phyloP scores from a whole-genome alignment of 1,140 invertebrate genomes.

The Probaryconus sp. region DNA sequence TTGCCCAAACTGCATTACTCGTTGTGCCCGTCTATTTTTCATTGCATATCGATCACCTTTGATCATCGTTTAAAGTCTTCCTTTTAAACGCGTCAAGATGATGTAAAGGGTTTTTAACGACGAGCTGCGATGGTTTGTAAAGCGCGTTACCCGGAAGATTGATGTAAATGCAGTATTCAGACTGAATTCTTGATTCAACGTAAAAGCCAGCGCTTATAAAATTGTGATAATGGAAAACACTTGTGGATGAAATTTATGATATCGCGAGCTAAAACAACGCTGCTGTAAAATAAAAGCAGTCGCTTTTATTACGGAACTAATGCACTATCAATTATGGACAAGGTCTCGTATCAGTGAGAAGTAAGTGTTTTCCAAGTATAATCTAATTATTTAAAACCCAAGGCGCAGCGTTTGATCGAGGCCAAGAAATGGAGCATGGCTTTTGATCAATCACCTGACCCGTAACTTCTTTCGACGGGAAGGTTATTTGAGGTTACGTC shows the following conservation, averaged over 20 bases:
- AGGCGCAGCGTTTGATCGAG: too few species aligned
- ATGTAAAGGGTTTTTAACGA: conserved; percentile 57
- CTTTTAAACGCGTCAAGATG: conserved; percentile 53
- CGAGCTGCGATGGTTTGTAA: conserved; percentile 48
- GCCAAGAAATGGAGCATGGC: too few species aligned
- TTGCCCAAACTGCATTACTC: conserved; percentile 50
- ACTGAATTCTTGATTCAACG: conserved; percentile 49
- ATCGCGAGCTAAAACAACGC: conserved; percentile 21
- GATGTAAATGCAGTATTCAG: conserved; percentile 55
- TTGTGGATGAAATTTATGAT: conserved; percentile 57
- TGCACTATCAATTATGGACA: conserved; percentile 20
- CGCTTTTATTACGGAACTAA: conserved; percentile 16
- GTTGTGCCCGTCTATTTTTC: conserved; percentile 44
- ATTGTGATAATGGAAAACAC: conserved; percentile 58
- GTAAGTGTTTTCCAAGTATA: too few species aligned
- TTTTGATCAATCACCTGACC: too few species aligned
- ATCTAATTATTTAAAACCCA: too few species aligned
- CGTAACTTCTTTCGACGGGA: too few species aligned
- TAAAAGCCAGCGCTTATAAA: conserved; percentile 55
- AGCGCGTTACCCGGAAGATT: conserved; percentile 55
- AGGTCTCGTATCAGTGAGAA: neutral
- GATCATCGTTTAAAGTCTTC: conserved; percentile 51
- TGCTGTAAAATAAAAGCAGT: conserved; percentile 21
- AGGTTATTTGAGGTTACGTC: too few species aligned
- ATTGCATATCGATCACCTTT: conserved; percentile 51